Evolutionary conservation across 2,888 invertebrate genomes (phyloP), one percentile per base, ranked within the genome.

Genomic region (Parnassius mnemosyne): DNA sequence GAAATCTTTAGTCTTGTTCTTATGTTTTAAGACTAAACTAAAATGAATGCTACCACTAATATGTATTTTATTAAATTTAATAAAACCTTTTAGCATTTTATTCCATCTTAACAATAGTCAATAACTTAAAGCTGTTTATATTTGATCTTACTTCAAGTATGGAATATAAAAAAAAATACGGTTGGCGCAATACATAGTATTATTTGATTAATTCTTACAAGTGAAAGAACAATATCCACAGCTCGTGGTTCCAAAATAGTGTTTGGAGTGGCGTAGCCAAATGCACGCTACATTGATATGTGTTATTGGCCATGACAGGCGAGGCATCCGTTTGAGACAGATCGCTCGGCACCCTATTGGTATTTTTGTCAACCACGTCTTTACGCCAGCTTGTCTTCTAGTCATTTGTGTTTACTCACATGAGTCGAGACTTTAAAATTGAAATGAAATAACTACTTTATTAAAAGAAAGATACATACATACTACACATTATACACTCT

Each of bases 221-320:
- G 59, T 51, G 52, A 41, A 59, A 50, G 54, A 56, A 67, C 67
- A 67, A 67, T 67, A 56, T 46, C 62, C 57, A 51, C 50, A 25
- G 62, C 63, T 64, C 54, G 60, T 63, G 64, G 78, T 77, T 85
- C 84, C 83, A 83, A 84, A 85, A 85, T 83, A 87, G 82, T 81
- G 76, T 80, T 78, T 77, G 77, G 83, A 75, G 75, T 82, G 84
- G 80, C 83, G 80, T 79, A 78, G 86, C 84, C 84, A 87, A 86
- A 85, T 84, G 85, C 82, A 88, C 83, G 89, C 83, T 78, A 85
- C 89, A 85, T 87, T 87, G 88, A 87, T 80, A 78, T 76, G 74
- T 77, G 84, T 84, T 88, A 89, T 90, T 88, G 87, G 80, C 83
- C 85, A 82, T 87, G 88, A 87, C 90, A 85, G 79, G 76, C 78